These are phyloP conservation scores for Drosophila maculinotata DNA, from an alignment of 2,888 invertebrate species.

Conservation along the genomic window DNA sequence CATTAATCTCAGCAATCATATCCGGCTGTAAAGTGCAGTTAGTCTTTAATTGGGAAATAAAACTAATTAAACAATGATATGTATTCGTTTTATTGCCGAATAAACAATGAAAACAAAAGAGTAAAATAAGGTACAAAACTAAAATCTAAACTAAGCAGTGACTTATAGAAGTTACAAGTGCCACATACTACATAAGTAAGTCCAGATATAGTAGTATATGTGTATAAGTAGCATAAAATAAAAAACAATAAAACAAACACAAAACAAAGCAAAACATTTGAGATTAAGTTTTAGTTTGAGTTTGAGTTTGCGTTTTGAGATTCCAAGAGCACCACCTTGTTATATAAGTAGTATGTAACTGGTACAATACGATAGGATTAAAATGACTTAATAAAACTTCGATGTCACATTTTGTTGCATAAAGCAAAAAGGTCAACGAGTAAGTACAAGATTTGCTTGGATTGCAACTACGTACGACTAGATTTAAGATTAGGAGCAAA, in stretches of 20 bases:
- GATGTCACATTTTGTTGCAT: constrained; percentile 32
- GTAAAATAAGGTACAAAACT: constrained; percentile 16
- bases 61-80: constrained; percentile 66
- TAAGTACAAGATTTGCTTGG: constrained; percentile 1
- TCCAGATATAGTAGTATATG: not conserved
- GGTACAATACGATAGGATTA: not conserved
- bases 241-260: constrained; percentile 1
- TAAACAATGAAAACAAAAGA: constrained; percentile 10
- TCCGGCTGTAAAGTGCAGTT: not conserved
- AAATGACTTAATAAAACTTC: not conserved
- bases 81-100: constrained; percentile 67
- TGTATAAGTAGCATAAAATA: not conserved
- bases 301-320: constrained; percentile 26
- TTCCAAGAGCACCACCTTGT: constrained; percentile 27
- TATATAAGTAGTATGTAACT: not conserved
- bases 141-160: constrained; percentile 25
- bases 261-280: constrained; percentile 13
- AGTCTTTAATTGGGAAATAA: constrained; percentile 28
- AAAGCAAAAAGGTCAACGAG: constrained; percentile 22
- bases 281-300: not conserved
- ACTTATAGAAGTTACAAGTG: constrained; percentile 18
- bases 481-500: constrained; percentile 8
- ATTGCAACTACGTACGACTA: constrained; percentile 3
- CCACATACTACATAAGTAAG: constrained; percentile 15
- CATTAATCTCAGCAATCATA: constrained; percentile 10